These are phyloP conservation scores for Eurois occulta DNA, from an alignment of 2,888 invertebrate species.

Conservation along the genomic window DNA sequence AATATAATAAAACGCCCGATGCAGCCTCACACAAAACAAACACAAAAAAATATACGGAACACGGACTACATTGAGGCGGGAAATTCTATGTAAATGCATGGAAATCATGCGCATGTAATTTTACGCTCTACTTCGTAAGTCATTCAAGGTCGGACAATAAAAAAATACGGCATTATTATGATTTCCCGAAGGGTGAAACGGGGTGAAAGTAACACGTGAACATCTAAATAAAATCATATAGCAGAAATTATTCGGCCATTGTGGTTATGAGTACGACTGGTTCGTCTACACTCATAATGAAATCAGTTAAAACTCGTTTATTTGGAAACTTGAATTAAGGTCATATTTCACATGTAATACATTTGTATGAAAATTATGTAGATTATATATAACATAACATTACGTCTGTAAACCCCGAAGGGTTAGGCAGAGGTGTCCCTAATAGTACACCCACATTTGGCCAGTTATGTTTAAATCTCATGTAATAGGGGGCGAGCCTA, in stretches of 20 bases:
- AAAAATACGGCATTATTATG: conserved; percentile 50
- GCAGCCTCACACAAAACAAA: conserved; percentile 20
- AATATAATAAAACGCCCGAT: conserved; percentile 4
- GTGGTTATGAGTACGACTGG: background rate
- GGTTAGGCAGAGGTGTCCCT: no score
- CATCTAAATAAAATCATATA: conserved; percentile 5
- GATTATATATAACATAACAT: background rate
- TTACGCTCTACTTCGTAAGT: conserved; percentile 44
- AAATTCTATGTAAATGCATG: conserved; percentile 60
- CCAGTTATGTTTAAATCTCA: no score
- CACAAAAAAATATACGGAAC: conserved; percentile 2
- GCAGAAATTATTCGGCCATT: conserved; percentile 10
- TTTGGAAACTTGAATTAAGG: background rate
- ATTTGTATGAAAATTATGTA: background rate
- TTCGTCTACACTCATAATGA: background rate
- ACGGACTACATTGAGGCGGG: conserved; percentile 24
- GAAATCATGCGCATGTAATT: conserved; percentile 61
- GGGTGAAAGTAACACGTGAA: conserved; percentile 26
- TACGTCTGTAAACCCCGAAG: no score
- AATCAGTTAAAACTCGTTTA: background rate
- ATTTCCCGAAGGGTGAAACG: conserved; percentile 46
- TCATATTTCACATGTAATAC: background rate
- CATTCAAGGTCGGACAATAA: conserved; percentile 48
- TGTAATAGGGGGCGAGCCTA: no score
- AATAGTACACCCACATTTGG: no score